Conservation (phyloP, 2,797 vertebrate genomes). For the Cebuella pygmaea region DNA sequence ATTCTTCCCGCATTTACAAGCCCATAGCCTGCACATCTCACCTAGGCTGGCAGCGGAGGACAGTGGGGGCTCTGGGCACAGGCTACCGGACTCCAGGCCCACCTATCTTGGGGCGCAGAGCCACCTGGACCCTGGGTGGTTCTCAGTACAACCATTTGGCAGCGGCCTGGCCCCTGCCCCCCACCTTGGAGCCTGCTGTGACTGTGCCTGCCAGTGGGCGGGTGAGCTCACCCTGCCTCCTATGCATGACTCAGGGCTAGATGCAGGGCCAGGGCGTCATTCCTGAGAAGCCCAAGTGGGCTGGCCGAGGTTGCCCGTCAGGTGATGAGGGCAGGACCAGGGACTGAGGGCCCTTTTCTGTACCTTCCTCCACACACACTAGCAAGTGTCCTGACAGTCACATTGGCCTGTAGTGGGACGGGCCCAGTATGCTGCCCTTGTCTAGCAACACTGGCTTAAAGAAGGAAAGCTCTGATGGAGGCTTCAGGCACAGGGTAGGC, state of each 20-base stretch:
- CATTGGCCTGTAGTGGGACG: neutral
- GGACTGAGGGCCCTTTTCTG: neutral
- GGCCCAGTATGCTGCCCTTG: neutral
- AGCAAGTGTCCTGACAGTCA: neutral
- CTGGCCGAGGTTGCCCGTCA: neutral
- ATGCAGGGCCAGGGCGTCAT: neutral
- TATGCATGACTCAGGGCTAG: conserved; percentile 56
- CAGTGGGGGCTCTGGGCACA: neutral
- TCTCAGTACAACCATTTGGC: conserved; percentile 44
- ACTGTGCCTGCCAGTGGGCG: conserved; percentile 19
- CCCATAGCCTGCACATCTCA: neutral
- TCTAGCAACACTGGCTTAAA: neutral
- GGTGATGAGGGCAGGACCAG: neutral
- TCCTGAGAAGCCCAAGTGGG: conserved; percentile 1
- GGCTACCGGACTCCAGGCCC: neutral
- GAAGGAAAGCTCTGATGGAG: neutral
- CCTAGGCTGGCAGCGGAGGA: neutral
- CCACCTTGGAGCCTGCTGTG: neutral
- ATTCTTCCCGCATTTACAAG: neutral
- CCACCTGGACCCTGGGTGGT: conserved; percentile 17
- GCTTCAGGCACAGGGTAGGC: neutral
- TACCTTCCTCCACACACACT: neutral
- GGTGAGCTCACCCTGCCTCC: conserved; percentile 57
- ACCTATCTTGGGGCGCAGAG: neutral
- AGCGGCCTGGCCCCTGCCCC: conserved; percentile 15